Evolutionary conservation across 2,888 invertebrate genomes (phyloP), one percentile per base, ranked within the genome.

Genomic region (Drosophila lacicola): DNA sequence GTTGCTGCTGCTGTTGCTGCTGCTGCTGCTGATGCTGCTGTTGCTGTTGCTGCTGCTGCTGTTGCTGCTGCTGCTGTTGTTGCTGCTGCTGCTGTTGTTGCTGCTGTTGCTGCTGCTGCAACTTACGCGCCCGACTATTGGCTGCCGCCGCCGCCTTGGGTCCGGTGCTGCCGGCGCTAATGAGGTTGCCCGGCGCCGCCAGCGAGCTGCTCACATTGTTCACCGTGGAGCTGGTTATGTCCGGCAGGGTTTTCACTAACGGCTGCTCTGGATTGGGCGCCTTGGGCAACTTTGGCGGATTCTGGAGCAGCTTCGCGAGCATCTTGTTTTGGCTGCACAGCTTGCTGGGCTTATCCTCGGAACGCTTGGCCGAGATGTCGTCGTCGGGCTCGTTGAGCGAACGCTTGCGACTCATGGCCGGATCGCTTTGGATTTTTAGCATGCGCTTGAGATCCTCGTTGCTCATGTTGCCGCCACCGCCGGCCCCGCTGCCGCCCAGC

Each of bases 311-410:
- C 45, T 95, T 95, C 41, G 97, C 97, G 79, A 98, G 93, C 95
- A 98, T 97, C 91, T 95, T 95, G 92, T 97, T 97, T 91, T 95
- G 95, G 92, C 96, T 95, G 92, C 96, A 96, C 54, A 97, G 93
- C 78, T 95, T 95, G 82, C 96, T 96, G 58, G 93, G 94, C 25
- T 91, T 91, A 60, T 92, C 91, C 69, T 92, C 93, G 8, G 90
- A 88, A 3, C 92, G 89, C 63, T 92, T 93, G 14, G 91, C 91
- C 39, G 90, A 83, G 37, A 91, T 87, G 19, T 92, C 93, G 65
- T 94, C 94, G 74, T 95, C 94, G 3, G 94, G 93, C 69, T 95
- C 95, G 68, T 95, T 95, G 37, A 94, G 94, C 1, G 95, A 94
- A 82, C 95, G 93, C 88, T 95, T 95, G 58, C 94, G 93, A 45